Evolutionary conservation across 2,888 invertebrate genomes (phyloP), one percentile per base, ranked within the genome.

Genomic region (Apamea crenata): DNA sequence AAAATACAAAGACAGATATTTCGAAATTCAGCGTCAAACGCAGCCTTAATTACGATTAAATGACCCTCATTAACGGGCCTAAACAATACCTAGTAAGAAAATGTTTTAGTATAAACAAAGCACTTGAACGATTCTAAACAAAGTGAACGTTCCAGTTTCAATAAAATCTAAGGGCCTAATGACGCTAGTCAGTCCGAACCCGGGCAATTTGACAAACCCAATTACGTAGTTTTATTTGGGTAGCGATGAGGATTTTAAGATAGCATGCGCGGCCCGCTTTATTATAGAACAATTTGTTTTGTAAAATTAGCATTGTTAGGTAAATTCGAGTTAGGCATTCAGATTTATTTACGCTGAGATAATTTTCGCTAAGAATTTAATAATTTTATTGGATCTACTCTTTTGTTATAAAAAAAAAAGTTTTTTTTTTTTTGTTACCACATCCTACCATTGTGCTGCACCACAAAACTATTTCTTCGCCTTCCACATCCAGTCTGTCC

Each of bases 161-260:
- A 92, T 92, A 92, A 90, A 92, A 92, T 87, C 89, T 90, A 85
- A 91, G 87, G 87, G 90, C 85, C 88, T 92, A 92, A 93, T 91
- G 90, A 91, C 83, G 87, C 86, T 86, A 91, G 89, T 88, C 90
- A 86, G 90, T 86, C 87, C 88, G 89, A 86, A 88, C 87, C 89
- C 88, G 83, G 87, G 86, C 91, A 90, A 92, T 92, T 93, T 92
- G 90, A 93, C 92, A 92, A 92, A 92, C 91, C 90, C 89, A 93
- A 93, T 93, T 93, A 92, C 90, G 88, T 90, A 90, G 91, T 92
- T 93, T 93, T 92, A 91, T 93, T 93, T 90, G 87, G 89, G 89
- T 91, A 87, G 84, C 83, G 87, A 89, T 88, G 86, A 89, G 87
- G 85, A 85, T 87, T 81, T 87, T 85, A 88, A 84, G 77, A 81